These are phyloP conservation scores for Nerophis ophidion DNA, from an alignment of 2,113 vertebrate species.

Conservation along the genomic window DNA sequence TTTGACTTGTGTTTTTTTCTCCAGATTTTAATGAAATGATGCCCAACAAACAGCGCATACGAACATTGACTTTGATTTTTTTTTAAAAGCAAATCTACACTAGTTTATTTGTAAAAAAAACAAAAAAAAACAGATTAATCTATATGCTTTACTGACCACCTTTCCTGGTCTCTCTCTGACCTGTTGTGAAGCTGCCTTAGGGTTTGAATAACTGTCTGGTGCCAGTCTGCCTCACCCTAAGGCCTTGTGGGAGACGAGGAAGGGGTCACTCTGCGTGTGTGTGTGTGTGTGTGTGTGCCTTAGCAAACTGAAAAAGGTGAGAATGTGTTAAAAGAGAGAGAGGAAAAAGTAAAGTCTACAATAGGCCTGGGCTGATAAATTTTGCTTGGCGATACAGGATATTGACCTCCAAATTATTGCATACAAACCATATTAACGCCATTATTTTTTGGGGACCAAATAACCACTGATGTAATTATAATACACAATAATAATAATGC, in stretches of 20 bases:
- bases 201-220: conserved; percentile 76
- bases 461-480: too few relatives aligned
- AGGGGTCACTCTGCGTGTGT: conserved; percentile 52
- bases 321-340: conserved; percentile 16
- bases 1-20: conserved; percentile 37
- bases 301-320: conserved; percentile 4
- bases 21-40: conserved; percentile 41
- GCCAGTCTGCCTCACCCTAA: conserved; percentile 72
- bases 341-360: too few relatives aligned
- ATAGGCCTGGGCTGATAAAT: too few relatives aligned
- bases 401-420: too few relatives aligned
- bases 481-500: too few relatives aligned
- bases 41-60: conserved; percentile 6
- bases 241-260: conserved; percentile 70
- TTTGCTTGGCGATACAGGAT: too few relatives aligned
- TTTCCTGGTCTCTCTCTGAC: conserved; percentile 47
- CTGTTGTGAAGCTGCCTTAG: conserved; percentile 63
- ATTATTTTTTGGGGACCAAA: too few relatives aligned
- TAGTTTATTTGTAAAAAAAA: conserved; percentile 32
- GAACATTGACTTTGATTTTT: conserved; percentile 15
- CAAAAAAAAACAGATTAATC: conserved; percentile 32
- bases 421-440: too few relatives aligned
- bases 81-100: conserved; percentile 14
- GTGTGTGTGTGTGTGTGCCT: conserved; percentile 8
- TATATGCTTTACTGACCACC: conserved; percentile 11